Conservation (phyloP, 2,113 vertebrate species). For the Dipodomys spectabilis region DNA sequence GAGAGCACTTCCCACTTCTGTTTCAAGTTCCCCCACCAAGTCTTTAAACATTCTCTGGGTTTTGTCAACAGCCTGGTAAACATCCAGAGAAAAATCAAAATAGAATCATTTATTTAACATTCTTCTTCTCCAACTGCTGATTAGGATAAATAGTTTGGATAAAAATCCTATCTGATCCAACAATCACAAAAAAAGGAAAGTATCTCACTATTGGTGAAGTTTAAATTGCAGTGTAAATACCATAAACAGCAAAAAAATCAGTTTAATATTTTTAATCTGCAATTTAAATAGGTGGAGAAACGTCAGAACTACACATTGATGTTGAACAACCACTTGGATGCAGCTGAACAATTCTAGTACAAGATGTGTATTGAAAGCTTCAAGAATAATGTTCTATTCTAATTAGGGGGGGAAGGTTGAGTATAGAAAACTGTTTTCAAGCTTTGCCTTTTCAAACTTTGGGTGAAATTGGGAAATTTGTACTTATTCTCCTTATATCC, state of each 20-base stretch:
- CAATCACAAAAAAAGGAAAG: constrained; percentile 83
- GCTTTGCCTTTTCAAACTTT: constrained; percentile 13
- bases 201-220: constrained; percentile 85
- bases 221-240: constrained; percentile 87
- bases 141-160: constrained; percentile 92
- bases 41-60: constrained; percentile 89
- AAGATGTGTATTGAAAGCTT: constrained; percentile 64
- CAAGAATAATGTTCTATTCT: constrained; percentile 69
- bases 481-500: constrained; percentile 11
- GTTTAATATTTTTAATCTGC: constrained; percentile 85
- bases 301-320: constrained; percentile 84
- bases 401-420: constrained; percentile 66
- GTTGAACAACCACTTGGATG: constrained; percentile 79
- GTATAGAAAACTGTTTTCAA: constrained; percentile 14
- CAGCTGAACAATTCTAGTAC: constrained; percentile 70
- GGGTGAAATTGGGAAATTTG: neutral
- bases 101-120: constrained; percentile 90
- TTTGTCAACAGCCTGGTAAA: constrained; percentile 91
- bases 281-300: constrained; percentile 84
- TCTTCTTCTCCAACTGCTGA: constrained; percentile 90
- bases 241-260: constrained; percentile 86
- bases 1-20: constrained; percentile 85
- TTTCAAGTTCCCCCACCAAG: constrained; percentile 86
- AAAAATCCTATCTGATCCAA: constrained; percentile 89
- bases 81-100: constrained; percentile 89